Percentiles rank a stretch among this genome's conserved stretches.
These are phyloP conservation scores for Dromaius novaehollandiae DNA, from an alignment of 2,113 vertebrate species.

Conservation along the genomic window DNA sequence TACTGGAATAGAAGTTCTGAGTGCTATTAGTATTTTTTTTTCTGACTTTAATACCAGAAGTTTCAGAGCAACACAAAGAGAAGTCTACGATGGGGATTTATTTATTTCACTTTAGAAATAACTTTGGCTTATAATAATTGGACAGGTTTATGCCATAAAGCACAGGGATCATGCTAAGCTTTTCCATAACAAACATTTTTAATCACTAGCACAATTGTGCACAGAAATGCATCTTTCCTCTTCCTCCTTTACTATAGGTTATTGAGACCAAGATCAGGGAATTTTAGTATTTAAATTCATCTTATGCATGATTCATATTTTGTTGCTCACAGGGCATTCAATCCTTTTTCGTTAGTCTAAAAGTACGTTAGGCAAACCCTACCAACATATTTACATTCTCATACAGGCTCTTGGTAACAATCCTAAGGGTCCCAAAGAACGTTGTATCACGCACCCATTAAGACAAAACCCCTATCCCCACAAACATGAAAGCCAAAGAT, in stretches of 20 bases:
- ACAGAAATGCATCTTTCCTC: background rate
- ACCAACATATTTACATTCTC: background rate
- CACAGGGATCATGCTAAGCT: fast-evolving
- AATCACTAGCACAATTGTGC: fast-evolving
- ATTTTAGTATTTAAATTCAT: background rate
- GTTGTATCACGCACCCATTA: fast-evolving
- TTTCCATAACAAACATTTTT: background rate
- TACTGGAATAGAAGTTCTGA: background rate
- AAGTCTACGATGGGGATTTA: background rate
- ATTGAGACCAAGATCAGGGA: background rate
- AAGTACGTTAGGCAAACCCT: fast-evolving
- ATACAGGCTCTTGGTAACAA: fast-evolving
- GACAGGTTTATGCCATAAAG: background rate
- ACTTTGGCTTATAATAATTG: background rate
- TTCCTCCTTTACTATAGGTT: background rate
- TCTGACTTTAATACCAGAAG: background rate
- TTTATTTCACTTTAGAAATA: background rate
- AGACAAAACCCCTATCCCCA: fast-evolving
- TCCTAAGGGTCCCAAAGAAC: background rate
- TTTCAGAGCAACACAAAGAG: background rate
- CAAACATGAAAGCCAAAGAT: fast-evolving
- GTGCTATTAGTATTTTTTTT: background rate
- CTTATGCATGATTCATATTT: fast-evolving
- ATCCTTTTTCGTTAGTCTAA: background rate
- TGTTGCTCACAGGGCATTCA: background rate